Conservation (phyloP, 2,888 invertebrate species). For the Bimastos eiseni region DNA sequence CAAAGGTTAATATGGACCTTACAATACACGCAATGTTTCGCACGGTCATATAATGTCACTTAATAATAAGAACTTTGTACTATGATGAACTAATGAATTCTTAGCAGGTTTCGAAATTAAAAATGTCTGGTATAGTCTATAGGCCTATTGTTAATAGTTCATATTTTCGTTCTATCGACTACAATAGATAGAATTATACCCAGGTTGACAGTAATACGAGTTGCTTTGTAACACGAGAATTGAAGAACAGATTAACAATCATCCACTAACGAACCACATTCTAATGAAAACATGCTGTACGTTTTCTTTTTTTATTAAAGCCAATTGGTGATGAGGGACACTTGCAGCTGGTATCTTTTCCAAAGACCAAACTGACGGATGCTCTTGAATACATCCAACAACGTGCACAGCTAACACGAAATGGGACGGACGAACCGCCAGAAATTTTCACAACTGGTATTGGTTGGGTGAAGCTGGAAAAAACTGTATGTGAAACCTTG, state of each 20-base stretch:
- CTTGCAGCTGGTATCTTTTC: neutral
- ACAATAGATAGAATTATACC: neutral
- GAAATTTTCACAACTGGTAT: neutral
- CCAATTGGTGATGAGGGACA: neutral
- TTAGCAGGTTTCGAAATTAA: too few species aligned
- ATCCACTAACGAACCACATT: neutral
- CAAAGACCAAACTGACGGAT: neutral
- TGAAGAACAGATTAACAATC: neutral
- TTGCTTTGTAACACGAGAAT: neutral
- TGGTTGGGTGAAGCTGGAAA: neutral
- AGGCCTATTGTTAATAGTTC: neutral
- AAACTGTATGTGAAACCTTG: neutral
- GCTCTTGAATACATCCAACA: neutral
- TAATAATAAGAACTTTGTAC: neutral
- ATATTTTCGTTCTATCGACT: neutral
- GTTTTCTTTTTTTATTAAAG: neutral
- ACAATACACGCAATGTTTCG: neutral
- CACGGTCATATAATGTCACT: neutral
- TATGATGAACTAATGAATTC: too few species aligned
- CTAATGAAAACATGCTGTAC: neutral
- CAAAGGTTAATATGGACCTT: neutral
- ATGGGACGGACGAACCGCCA: neutral
- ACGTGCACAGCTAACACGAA: neutral
- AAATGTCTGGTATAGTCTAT: too few species aligned
- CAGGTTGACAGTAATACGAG: neutral